Evolutionary conservation across 2,113 vertebrate genomes (phyloP).

Genomic region (Microtus oregoni): DNA sequence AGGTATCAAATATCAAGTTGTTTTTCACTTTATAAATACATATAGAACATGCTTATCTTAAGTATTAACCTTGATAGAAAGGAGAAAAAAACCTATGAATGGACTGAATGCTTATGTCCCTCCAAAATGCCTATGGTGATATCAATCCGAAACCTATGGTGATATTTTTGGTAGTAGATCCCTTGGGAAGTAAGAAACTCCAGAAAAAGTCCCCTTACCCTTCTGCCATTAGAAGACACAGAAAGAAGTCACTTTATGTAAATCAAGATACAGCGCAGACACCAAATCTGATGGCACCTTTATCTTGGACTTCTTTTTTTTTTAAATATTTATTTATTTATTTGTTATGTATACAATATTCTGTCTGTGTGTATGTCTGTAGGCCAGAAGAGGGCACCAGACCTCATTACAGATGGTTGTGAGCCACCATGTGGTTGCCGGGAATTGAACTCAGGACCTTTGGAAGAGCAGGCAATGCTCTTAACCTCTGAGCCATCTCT

Average conservation of each 20-base stretch:
- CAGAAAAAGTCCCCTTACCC: not conserved
- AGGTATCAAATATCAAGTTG: not conserved
- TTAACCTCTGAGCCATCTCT: no score
- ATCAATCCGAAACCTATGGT: not conserved
- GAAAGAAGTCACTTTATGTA: not conserved
- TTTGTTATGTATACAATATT: no score
- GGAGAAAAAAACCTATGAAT: conserved; percentile 2
- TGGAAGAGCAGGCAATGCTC: no score
- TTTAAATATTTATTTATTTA: no score
- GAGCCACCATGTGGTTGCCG: no score
- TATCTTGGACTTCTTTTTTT: not conserved
- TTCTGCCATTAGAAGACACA: not conserved
- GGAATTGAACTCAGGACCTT: no score
- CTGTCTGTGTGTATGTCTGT: no score
- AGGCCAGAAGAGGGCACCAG: no score
- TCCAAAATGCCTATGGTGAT: not conserved
- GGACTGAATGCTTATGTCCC: not conserved
- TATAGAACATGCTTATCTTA: not conserved
- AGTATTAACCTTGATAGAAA: conserved; percentile 56
- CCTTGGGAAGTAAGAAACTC: not conserved
- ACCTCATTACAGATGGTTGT: no score
- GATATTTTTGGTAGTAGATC: not conserved
- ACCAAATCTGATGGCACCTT: not conserved
- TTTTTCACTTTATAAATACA: conserved; percentile 21
- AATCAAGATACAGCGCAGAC: not conserved